phyloP scores from a whole-genome alignment of 2,888 invertebrate genomes.

The Petrophora chlorosata region DNA sequence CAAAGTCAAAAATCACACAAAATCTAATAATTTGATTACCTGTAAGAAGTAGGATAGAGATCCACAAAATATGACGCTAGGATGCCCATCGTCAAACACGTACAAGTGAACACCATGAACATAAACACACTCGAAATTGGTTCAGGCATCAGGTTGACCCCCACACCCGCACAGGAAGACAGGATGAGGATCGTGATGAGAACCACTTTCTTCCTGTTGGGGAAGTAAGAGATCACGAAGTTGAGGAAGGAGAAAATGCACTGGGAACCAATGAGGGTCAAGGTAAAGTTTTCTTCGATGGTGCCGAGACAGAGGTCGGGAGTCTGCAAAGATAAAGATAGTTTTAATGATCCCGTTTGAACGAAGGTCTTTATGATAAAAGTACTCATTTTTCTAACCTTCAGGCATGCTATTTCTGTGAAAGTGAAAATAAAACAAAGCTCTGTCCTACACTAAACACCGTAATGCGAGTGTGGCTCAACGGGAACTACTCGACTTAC shows the following conservation, averaged over 20 bases:
- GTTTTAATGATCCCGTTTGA: neutral
- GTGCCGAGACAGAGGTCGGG: conserved; percentile 72
- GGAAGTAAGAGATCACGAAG: conserved; percentile 80
- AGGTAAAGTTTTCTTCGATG: conserved; percentile 84
- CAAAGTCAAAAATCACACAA: neutral
- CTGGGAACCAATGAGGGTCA: conserved; percentile 87
- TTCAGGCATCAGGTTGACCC: conserved; percentile 66
- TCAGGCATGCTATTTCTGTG: too few relatives aligned
- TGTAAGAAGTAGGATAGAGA: conserved; percentile 71
- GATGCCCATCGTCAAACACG: conserved; percentile 74
- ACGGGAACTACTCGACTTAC: too few relatives aligned
- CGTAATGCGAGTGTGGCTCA: too few relatives aligned
- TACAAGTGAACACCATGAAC: conserved; percentile 71
- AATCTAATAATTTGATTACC: conserved; percentile 62
- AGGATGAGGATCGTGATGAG: conserved; percentile 74
- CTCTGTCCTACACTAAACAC: too few relatives aligned
- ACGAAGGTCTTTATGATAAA: too few relatives aligned
- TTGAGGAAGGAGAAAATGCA: conserved; percentile 85
- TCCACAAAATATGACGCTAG: conserved; percentile 75
- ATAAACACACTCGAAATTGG: conserved; percentile 70
- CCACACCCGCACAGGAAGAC: conserved; percentile 81
- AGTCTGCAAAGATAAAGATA: conserved; percentile 51
- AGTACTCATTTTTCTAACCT: too few relatives aligned
- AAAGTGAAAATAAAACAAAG: too few relatives aligned
- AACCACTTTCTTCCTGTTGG: conserved; percentile 78